Evolutionary conservation across 2,888 invertebrate genomes (phyloP), one percentile per base, ranked within the genome.

Genomic region (Euproctis similis): DNA sequence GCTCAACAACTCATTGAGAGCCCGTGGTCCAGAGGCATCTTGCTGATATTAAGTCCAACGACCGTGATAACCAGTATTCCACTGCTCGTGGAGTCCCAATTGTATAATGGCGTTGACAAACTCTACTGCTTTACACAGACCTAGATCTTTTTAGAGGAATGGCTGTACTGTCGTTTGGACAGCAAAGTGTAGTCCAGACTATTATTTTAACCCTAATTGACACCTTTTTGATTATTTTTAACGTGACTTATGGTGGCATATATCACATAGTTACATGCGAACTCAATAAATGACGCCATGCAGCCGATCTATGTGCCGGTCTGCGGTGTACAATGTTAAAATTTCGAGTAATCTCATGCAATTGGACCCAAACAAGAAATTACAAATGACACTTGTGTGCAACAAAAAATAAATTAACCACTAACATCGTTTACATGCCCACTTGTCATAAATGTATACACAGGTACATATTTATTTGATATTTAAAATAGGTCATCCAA

Each of bases 291-390:
- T 25, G 24, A 38, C 28, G 31, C 29, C 34, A 27, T 26, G 33
- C 38, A 41, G 31, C 33, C 36, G 38, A 29, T 33, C 34, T 46
- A 30, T 34, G 34, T 24, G n/a, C 38, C 43, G 44, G 46, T 46
- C 42, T 42, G 46, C 51, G 51, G 47, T 39, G 42, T 47, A 22
- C 25, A 34, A 38, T 28, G 34, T 32, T 44, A 41, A 39, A 32
- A 34, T 24, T 28, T 31, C 28, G 30, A 53, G 52, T 63, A 61
- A 50, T 51, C 26, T 34, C 68, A 75, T 76, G 77, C 76, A 45
- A 36, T 51, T 41, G n/a, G 42, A 62, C 77, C 70, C 78, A 78
- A 81, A 81, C 77, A 75, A 52, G 74, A 78, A 77, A 78, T 75
- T 68, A 62, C 36, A 63, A 53, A 58, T 46, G 44, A 52, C 53